These are phyloP conservation scores for Colaptes auratus DNA, from an alignment of 2,113 vertebrate genomes.

Conservation along the genomic window DNA sequence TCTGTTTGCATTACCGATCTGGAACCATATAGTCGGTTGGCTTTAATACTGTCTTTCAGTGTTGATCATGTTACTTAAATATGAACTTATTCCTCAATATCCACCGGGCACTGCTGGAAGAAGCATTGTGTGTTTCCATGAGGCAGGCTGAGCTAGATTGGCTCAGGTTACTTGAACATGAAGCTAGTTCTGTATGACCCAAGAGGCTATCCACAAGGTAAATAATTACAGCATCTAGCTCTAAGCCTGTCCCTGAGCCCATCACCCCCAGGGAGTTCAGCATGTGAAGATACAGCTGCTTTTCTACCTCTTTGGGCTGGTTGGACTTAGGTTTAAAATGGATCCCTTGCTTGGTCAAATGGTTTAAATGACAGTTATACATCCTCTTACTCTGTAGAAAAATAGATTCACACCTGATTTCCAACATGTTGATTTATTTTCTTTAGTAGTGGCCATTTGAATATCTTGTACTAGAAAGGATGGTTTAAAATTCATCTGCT, in stretches of 20 bases:
- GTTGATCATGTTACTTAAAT: not conserved
- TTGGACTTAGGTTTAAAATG: not conserved
- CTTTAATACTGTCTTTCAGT: not conserved
- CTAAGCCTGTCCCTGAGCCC: not conserved
- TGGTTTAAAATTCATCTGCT: not conserved
- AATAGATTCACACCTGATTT: not conserved
- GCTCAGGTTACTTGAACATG: not conserved
- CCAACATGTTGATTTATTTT: not conserved
- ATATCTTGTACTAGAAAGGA: not conserved
- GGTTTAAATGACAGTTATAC: not conserved
- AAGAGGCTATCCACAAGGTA: not conserved
- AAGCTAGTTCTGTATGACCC: not conserved
- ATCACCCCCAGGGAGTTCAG: not conserved
- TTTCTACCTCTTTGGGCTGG: not conserved
- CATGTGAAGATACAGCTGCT: not conserved
- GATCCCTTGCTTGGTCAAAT: not conserved
- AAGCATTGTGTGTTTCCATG: not conserved
- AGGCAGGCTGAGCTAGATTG: not conserved
- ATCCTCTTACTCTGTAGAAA: not conserved
- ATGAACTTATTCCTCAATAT: not conserved
- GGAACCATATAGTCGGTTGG: not conserved
- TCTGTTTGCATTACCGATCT: not conserved
- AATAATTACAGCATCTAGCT: not conserved
- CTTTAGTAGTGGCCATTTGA: not conserved
- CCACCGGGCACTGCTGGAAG: not conserved